phyloP scores from a whole-genome alignment of 1,140 invertebrate species.

The Dolichoris vasculosae region DNA sequence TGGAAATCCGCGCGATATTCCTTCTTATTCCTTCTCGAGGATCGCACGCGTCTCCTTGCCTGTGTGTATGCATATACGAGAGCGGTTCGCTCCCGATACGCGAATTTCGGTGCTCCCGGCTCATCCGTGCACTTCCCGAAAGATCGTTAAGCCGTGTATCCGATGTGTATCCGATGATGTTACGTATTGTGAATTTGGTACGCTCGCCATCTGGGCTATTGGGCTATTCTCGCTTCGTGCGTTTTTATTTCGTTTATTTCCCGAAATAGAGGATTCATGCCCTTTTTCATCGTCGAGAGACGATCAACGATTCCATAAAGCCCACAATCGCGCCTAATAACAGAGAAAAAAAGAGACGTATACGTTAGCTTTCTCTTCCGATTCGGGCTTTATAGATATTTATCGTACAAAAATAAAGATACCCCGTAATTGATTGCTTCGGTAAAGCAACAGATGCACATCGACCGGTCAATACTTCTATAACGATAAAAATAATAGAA shows the following conservation, averaged over 20 bases:
- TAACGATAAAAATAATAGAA: no score
- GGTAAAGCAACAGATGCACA: background rate
- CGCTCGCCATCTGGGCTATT: conserved; percentile 53
- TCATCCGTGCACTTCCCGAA: background rate
- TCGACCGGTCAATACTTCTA: background rate
- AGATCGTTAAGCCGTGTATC: conserved; percentile 29
- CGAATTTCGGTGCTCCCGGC: conserved; percentile 35
- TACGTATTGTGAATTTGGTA: conserved; percentile 44
- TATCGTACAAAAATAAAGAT: background rate
- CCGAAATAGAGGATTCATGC: conserved; percentile 32
- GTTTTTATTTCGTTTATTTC: conserved; percentile 22
- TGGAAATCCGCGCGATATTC: background rate
- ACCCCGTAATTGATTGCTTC: background rate
- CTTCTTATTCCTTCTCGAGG: no score
- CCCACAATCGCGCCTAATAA: background rate
- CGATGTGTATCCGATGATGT: conserved; percentile 21
- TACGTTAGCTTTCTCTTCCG: background rate
- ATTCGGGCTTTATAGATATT: background rate
- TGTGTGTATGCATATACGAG: background rate
- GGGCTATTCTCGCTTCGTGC: background rate
- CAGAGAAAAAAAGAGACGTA: background rate
- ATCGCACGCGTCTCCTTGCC: no score
- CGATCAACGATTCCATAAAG: background rate
- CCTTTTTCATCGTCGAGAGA: conserved; percentile 13
- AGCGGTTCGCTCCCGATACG: conserved; percentile 5